Base-by-base conservation (phyloP, 2,888 invertebrate genomes). In the Mimachlamys varia region DNA sequence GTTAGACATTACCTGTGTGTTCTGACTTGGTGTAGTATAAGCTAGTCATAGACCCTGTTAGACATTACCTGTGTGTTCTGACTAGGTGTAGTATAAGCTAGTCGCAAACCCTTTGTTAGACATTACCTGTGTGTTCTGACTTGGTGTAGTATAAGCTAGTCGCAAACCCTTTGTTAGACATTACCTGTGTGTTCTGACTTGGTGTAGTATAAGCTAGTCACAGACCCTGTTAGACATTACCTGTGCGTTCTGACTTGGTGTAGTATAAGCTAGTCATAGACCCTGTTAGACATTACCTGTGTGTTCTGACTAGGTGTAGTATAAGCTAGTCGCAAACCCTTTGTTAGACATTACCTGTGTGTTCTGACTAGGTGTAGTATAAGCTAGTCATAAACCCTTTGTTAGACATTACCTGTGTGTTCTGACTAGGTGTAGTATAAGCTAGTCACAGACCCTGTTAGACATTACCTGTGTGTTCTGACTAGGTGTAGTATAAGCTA, bases 161-260 rank as follows among this genome's bases (percentile, higher is more conserved):
- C 12, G 2, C 15, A 12, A 49, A 55, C 53, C 17, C 5, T 12
- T 5, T 53, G 15, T n/a, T 53, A 53, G 15, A 7, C 27, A 12
- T 87, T 89, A 90, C 89, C 88, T 62, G 89, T n/a, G 87, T 19
- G 15, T 17, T 88, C 89, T 76, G 90, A 17, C 93, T 94, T 0
- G 98, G 98, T 58, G 98, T 97, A 53, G 98, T 98, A 96, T 98
- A 98, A 0, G 98, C 98, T 88, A 97, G 96, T 92, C 96, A 97
- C 10, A 98, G 96, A 96, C 98, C 98, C 94, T 94, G 97, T 97
- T 58, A 97, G 95, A n/a, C n/a, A n/a, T 58, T 58, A 58, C 58
- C 10, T 58, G 58, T 58, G 58, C 10, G 19, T 19, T 4, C 1
- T 58, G 53, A 53, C 53, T 15, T 1, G 15, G 5, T 53, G 2